phyloP scores from a whole-genome alignment of 2,888 invertebrate genomes.

The Pammene aurita region DNA sequence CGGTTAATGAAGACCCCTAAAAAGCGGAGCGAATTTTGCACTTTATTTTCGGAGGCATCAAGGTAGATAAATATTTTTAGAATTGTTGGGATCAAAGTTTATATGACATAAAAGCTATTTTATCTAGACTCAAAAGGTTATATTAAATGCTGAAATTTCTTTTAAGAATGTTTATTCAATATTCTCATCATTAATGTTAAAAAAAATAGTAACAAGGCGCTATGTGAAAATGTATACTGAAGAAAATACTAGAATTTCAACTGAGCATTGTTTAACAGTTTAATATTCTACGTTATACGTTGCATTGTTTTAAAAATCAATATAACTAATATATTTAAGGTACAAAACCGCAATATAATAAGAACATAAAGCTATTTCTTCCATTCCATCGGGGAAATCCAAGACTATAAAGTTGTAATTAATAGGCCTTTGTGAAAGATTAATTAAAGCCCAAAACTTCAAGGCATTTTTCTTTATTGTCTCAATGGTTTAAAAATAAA shows the following conservation, averaged over 20 bases:
- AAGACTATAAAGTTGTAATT: conserved; percentile 15
- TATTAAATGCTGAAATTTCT: no score
- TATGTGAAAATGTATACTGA: no score
- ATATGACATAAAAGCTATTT: conserved; percentile 3
- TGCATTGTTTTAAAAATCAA: no score
- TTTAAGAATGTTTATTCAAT: not conserved
- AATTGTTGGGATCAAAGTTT: not conserved
- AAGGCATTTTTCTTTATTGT: conserved; percentile 5
- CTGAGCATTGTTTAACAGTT: no score
- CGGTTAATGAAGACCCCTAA: conserved; percentile 30
- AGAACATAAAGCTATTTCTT: not conserved
- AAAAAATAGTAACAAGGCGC: no score
- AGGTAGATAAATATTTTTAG: conserved; percentile 6
- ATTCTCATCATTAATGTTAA: no score
- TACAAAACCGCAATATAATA: not conserved
- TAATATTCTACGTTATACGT: no score
- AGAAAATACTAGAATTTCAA: no score
- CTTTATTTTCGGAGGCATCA: not conserved
- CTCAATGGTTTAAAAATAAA: conserved; percentile 14
- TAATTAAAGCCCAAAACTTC: conserved; percentile 7
- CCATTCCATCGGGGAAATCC: conserved; percentile 1
- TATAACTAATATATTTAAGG: no score
- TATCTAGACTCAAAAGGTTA: no score
- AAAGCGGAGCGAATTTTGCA: conserved; percentile 15
- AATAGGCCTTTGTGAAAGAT: conserved; percentile 17